Evolutionary conservation across 2,888 invertebrate genomes (phyloP).

Genomic region (Himalopsyche anomala): DNA sequence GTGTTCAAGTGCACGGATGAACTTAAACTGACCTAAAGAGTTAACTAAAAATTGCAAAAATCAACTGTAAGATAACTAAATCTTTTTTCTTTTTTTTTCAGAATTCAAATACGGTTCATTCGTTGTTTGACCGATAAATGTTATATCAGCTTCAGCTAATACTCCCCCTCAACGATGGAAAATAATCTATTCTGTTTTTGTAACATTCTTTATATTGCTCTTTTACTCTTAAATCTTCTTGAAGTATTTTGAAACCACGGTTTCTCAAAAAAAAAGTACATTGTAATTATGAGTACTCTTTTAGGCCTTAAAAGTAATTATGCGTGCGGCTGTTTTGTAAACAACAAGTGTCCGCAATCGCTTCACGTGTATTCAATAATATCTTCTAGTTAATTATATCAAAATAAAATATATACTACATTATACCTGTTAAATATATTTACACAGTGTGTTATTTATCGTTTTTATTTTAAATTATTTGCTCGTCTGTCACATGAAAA

Average conservation of each 20-base stretch:
- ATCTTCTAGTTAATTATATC: background rate
- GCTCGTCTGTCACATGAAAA: background rate
- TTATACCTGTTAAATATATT: constrained; percentile 27
- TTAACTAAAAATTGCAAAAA: no score
- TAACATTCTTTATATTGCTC: constrained; percentile 10
- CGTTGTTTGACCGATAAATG: background rate
- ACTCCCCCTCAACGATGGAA: background rate
- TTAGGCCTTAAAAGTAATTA: constrained; percentile 3
- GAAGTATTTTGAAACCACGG: constrained; percentile 34
- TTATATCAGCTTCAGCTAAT: background rate
- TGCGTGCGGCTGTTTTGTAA: background rate
- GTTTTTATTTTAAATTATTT: constrained; percentile 25
- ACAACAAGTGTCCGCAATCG: constrained; percentile 2
- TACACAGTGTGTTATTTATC: constrained; percentile 20
- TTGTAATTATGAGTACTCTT: constrained; percentile 7
- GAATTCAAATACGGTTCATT: background rate
- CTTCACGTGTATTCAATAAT: constrained; percentile 31
- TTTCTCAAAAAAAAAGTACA: constrained; percentile 25
- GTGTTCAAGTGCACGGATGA: no score
- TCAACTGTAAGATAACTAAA: no score
- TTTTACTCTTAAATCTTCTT: constrained; percentile 35
- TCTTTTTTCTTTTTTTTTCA: background rate
- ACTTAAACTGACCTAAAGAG: no score
- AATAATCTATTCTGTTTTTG: background rate
- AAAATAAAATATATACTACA: constrained; percentile 22